Evolutionary conservation across 2,797 vertebrate species (phyloP).

Genomic region (Holocentrus rufus): DNA sequence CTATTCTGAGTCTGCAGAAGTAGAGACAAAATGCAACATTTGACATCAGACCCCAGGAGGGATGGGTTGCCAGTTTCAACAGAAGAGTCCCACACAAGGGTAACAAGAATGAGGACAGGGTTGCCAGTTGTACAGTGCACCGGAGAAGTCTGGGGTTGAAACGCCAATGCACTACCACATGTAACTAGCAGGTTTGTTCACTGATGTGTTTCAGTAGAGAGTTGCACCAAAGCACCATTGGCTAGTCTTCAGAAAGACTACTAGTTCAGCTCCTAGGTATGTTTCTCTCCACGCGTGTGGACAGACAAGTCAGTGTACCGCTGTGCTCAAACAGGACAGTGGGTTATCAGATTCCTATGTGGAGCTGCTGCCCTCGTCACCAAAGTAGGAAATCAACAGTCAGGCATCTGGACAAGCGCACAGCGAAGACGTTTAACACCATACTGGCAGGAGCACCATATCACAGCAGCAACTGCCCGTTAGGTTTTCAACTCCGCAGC

Average conservation of each 20-base stretch:
- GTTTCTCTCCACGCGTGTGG: slow-evolving; percentile 21
- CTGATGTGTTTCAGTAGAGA: slow-evolving; percentile 62
- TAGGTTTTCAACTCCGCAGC: not conserved
- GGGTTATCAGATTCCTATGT: slow-evolving; percentile 45
- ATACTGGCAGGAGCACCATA: slow-evolving; percentile 67
- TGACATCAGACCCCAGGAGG: slow-evolving; percentile 35
- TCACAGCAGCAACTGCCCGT: slow-evolving; percentile 57
- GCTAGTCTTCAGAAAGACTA: slow-evolving; percentile 57
- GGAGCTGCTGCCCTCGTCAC: slow-evolving; percentile 35
- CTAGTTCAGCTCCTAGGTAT: slow-evolving; percentile 43
- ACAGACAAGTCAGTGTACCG: slow-evolving; percentile 47
- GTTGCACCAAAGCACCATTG: slow-evolving; percentile 76
- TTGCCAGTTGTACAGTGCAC: slow-evolving; percentile 43
- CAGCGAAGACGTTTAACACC: slow-evolving; percentile 46
- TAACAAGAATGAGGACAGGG: slow-evolving; percentile 36
- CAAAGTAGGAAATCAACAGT: slow-evolving; percentile 46
- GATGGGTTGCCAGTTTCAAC: slow-evolving; percentile 34
- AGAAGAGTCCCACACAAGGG: slow-evolving; percentile 17
- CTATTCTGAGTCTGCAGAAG: slow-evolving; percentile 48
- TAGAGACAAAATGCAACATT: slow-evolving; percentile 26
- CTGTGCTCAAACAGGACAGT: slow-evolving; percentile 62
- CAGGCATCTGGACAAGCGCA: slow-evolving; percentile 24
- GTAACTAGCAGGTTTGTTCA: slow-evolving; percentile 47
- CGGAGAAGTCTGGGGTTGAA: slow-evolving; percentile 35
- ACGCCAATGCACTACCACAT: slow-evolving; percentile 27